Conservation (phyloP, 2,888 invertebrate genomes). For the Petrolisthes manimaculis region DNA sequence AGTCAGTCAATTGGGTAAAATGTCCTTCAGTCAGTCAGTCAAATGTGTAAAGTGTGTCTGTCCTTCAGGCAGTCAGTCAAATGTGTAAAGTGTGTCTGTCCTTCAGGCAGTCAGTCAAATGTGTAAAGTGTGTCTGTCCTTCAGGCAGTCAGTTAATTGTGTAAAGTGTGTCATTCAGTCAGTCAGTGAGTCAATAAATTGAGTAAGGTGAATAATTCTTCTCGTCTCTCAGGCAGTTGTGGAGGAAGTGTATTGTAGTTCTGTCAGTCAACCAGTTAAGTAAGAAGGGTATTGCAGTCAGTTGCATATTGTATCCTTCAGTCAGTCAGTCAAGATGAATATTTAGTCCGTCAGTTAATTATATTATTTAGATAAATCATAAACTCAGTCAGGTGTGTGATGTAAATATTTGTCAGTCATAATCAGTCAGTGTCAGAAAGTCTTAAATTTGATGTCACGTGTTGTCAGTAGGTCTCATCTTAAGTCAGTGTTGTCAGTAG, state of each 20-base stretch:
- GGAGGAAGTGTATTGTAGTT: neutral
- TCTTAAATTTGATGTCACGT: neutral
- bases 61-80: neutral
- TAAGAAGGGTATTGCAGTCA: neutral
- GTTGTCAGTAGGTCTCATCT: neutral
- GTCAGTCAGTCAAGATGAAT: neutral
- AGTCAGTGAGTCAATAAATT: neutral
- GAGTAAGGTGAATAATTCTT: neutral
- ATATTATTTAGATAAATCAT: neutral
- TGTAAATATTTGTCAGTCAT: neutral
- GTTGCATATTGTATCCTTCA: neutral
- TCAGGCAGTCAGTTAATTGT: neutral
- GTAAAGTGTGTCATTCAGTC: neutral
- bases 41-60: neutral
- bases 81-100: too few relatives aligned
- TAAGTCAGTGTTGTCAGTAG: neutral
- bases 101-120: neutral
- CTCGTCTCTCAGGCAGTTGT: neutral
- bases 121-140: too few relatives aligned
- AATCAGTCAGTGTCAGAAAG: neutral
- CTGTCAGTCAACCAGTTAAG: neutral
- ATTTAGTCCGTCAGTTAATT: neutral
- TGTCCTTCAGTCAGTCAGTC: too few relatives aligned
- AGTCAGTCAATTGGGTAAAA: too few relatives aligned
- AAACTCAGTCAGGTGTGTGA: neutral